A percentile compares a stretch with the other conserved stretches of the same genome.
Conservation (phyloP, 2,113 vertebrate species). For the Bos indicus region DNA sequence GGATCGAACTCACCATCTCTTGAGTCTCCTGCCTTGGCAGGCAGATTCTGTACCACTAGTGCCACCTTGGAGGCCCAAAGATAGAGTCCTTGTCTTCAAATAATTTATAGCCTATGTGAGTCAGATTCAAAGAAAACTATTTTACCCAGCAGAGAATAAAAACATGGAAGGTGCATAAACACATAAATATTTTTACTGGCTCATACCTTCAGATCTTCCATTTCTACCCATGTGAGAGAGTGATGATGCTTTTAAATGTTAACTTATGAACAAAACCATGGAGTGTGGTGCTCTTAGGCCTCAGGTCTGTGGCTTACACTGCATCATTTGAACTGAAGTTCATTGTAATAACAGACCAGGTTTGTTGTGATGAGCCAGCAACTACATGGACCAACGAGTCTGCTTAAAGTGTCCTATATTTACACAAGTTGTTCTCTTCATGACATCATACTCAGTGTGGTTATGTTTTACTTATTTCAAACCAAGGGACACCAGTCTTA, state of each 20-base stretch:
- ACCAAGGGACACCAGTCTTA: neutral
- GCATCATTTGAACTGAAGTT: neutral
- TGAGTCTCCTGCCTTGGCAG: neutral
- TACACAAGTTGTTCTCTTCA: neutral
- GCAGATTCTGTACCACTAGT: neutral
- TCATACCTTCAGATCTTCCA: neutral
- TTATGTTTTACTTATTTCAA: conserved; percentile 17
- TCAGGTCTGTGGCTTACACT: neutral
- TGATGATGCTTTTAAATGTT: neutral
- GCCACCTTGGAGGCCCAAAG: neutral
- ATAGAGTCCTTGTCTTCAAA: neutral
- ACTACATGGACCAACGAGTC: neutral
- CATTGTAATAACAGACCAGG: neutral
- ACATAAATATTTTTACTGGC: neutral
- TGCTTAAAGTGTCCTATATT: neutral
- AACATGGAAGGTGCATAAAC: neutral
- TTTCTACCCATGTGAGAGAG: neutral
- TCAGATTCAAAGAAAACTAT: conserved; percentile 16
- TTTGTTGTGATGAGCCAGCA: neutral
- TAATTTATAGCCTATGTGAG: neutral
- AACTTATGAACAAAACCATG: neutral
- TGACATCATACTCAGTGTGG: neutral
- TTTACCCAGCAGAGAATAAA: neutral
- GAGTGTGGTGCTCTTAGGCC: neutral
- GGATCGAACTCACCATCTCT: neutral